Base-by-base conservation (phyloP, 1,140 invertebrate species). In the Pissodes strobi region DNA sequence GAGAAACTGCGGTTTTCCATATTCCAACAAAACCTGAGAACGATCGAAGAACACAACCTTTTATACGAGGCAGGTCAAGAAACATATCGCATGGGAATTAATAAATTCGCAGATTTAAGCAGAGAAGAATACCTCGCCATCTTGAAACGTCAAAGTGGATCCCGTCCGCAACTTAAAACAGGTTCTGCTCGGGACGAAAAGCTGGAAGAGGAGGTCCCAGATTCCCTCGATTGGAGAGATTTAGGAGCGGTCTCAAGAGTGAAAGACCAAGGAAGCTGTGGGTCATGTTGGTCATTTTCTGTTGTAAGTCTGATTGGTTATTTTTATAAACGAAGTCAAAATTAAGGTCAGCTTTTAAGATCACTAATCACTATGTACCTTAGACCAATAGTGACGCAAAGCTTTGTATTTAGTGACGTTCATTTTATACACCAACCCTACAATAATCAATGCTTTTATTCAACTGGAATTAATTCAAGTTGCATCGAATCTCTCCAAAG, bases 31-130 rank as follows among this genome's bases (percentile, higher is more conserved):
- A 64, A 64, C 13, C 9, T 64, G 12, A 22, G 21, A 34, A 55
- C 3, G 4, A 57, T 56, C 17, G 41, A 55, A 46, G 15, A 45
- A 64, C 15, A 56, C 25, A 41, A 60, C 82, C 79, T 82, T 63
- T 78, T 79, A 55, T 91, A 79, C 74, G 84, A 86, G 67, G 72
- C 79, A 41, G 91, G 91, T 0, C 69, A 84, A 63, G 83, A 86
- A 23, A 73, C 80, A 10, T 94, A 82, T 78, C 85, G 84, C 70
- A 73, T 92, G 65, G 83, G 76, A 30, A 75, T 93, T 69, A 95
- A 95, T 78, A 86, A 93, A 74, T 95, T 88, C 78, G 86, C 86
- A 43, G 93, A 95, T 80, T 82, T 93, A 88, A 82, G 93, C 65
- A 87, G 86, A 75, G 87, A 91, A 69, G 93, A 95, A 80, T 93